Evolutionary conservation across 2,797 vertebrate genomes (phyloP).

Genomic region (Clarias laeviceps): DNA sequence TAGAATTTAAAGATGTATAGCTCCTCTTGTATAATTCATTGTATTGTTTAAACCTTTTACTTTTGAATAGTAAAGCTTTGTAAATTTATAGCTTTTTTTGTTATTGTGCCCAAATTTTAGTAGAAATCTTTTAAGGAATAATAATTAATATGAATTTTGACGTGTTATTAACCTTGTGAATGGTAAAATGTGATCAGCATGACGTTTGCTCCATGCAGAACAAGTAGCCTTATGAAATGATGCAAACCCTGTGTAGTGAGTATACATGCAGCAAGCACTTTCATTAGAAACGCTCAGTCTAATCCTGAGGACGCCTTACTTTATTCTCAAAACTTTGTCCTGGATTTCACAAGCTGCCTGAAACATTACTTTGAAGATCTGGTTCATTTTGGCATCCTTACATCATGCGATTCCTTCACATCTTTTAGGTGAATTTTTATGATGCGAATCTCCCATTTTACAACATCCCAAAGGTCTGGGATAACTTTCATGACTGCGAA

Average conservation of each 20-base stretch:
- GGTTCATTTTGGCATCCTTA: too few species aligned
- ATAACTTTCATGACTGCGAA: too few species aligned
- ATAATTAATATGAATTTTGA: too few species aligned
- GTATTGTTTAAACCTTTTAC: neutral
- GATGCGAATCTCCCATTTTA: too few species aligned
- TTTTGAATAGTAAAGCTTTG: slow-evolving; percentile 1
- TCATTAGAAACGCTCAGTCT: too few species aligned
- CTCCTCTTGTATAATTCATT: neutral
- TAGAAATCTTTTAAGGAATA: neutral
- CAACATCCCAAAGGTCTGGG: too few species aligned
- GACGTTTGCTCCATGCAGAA: neutral
- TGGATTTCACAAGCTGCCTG: too few species aligned
- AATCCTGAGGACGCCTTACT: too few species aligned
- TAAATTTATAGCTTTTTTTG: neutral
- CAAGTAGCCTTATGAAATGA: neutral
- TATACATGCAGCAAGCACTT: neutral
- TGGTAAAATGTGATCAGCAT: neutral
- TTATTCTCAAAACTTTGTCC: too few species aligned
- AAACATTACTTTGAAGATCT: too few species aligned
- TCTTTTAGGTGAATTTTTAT: too few species aligned
- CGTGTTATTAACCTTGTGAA: neutral
- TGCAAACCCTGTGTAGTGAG: neutral
- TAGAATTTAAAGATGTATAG: slow-evolving; percentile 2
- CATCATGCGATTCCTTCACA: too few species aligned
- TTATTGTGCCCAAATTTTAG: neutral